phyloP scores from a whole-genome alignment of 2,797 vertebrate species.

The Paedocypris micromegethes region DNA sequence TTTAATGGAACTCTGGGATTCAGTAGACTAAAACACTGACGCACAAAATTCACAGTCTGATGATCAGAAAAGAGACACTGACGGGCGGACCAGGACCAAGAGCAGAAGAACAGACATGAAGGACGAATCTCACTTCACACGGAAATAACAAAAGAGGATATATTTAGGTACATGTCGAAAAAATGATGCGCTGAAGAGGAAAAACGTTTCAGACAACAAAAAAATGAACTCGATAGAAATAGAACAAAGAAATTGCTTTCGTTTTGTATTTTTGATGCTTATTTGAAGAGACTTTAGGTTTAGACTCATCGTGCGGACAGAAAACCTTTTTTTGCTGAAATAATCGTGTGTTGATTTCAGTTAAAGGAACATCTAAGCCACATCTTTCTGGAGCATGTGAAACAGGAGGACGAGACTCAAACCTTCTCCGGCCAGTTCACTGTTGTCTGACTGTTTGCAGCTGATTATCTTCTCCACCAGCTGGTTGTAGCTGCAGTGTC shows the following conservation, averaged over 20 bases:
- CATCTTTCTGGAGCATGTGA: too few relatives aligned
- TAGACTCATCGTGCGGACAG: too few relatives aligned
- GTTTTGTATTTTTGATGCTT: too few relatives aligned
- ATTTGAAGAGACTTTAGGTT: too few relatives aligned
- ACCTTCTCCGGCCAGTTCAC: slow-evolving; percentile 95
- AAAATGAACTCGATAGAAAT: background rate
- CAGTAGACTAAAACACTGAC: background rate
- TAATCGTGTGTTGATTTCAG: too few relatives aligned
- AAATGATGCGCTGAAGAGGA: background rate
- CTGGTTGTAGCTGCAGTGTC: slow-evolving; percentile 99
- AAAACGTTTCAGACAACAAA: slow-evolving; percentile 9
- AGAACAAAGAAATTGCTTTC: background rate
- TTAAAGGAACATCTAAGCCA: background rate
- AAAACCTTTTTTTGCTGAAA: too few relatives aligned
- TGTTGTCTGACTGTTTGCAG: slow-evolving; percentile 94
- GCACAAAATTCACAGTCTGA: background rate
- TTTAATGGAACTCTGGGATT: background rate
- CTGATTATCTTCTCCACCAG: slow-evolving; percentile 98
- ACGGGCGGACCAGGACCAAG: background rate
- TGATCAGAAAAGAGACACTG: background rate
- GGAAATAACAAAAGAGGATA: slow-evolving; percentile 1
- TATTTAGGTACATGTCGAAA: slow-evolving; percentile 14
- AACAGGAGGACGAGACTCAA: slow-evolving; percentile 17
- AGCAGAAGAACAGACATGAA: background rate
- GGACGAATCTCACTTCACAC: too few relatives aligned